Conservation (phyloP, 2,888 invertebrate genomes). For the Drosophila paramelanica region DNA sequence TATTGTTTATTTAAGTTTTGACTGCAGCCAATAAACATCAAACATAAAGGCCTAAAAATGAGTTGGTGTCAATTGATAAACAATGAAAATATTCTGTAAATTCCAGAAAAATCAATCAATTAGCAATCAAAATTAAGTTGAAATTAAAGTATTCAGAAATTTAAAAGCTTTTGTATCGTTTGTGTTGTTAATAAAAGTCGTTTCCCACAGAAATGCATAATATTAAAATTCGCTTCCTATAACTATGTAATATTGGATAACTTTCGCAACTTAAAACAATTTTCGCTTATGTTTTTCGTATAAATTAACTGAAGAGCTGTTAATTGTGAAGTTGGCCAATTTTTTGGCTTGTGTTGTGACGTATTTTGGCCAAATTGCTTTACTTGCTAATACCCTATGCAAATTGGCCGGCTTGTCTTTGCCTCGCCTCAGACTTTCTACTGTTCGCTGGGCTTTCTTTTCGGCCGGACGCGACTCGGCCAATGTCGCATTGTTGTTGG, state of each 20-base stretch:
- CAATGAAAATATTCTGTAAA: slow-evolving; percentile 11
- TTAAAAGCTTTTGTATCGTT: background rate
- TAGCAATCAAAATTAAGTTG: background rate
- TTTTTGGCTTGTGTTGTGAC: slow-evolving; percentile 42
- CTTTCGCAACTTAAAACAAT: slow-evolving; percentile 30
- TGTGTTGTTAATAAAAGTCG: too few species aligned
- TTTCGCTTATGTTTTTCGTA: slow-evolving; percentile 45
- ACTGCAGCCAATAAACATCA: slow-evolving; percentile 31
- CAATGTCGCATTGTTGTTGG: slow-evolving; percentile 23
- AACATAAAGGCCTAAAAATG: slow-evolving; percentile 9
- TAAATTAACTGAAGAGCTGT: slow-evolving; percentile 12
- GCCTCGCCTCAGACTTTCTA: slow-evolving; percentile 58
- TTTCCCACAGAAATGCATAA: too few species aligned
- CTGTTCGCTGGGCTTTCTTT: slow-evolving; percentile 56
- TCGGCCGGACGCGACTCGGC: slow-evolving; percentile 40
- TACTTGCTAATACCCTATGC: slow-evolving; percentile 61
- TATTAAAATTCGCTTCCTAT: background rate
- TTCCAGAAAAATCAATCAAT: too few species aligned
- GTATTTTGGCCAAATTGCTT: slow-evolving; percentile 53
- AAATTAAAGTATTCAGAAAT: background rate
- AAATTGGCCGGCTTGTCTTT: slow-evolving; percentile 45
- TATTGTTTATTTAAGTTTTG: slow-evolving; percentile 59
- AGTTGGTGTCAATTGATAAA: background rate
- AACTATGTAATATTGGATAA: slow-evolving; percentile 14
- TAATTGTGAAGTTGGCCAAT: slow-evolving; percentile 39